These are phyloP conservation scores for Choristoneura rosaceana DNA, from an alignment of 2,888 invertebrate genomes.

Conservation along the genomic window DNA sequence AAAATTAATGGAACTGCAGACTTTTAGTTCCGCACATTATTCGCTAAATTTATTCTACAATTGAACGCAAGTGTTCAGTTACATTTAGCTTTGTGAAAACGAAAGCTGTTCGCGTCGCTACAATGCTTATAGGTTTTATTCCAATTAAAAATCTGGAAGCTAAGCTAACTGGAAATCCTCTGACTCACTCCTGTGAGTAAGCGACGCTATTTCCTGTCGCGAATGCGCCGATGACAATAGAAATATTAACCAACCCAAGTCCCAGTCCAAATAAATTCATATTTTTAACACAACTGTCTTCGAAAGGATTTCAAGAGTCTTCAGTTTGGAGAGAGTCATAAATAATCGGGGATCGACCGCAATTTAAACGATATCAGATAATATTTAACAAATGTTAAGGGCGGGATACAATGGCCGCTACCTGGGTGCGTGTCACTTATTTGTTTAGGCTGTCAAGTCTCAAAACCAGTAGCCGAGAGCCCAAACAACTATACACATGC, in stretches of 20 bases:
- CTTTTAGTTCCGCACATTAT: slow-evolving; percentile 9
- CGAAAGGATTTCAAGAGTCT: slow-evolving; percentile 32
- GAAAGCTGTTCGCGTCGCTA: slow-evolving; percentile 46
- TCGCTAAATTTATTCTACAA: slow-evolving; percentile 13
- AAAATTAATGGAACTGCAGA: background rate
- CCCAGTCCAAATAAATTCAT: slow-evolving; percentile 6
- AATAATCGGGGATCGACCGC: slow-evolving; percentile 55
- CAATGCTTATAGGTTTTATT: slow-evolving; percentile 55
- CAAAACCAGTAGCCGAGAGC: slow-evolving; percentile 82
- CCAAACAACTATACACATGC: slow-evolving; percentile 69
- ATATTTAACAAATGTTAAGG: slow-evolving; percentile 79
- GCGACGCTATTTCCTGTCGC: slow-evolving; percentile 62
- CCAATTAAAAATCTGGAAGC: slow-evolving; percentile 56
- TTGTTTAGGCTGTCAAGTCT: slow-evolving; percentile 81
- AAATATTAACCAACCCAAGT: slow-evolving; percentile 33
- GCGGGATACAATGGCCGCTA: slow-evolving; percentile 72
- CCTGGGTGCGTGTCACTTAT: slow-evolving; percentile 80
- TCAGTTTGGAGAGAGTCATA: slow-evolving; percentile 33
- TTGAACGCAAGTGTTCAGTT: slow-evolving; percentile 13
- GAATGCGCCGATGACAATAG: slow-evolving; percentile 41
- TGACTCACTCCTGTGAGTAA: slow-evolving; percentile 62
- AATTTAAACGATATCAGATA: slow-evolving; percentile 79
- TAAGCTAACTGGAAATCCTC: slow-evolving; percentile 46
- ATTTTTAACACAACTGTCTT: slow-evolving; percentile 25
- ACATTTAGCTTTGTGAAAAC: slow-evolving; percentile 41